A percentile compares a stretch with the other conserved stretches of the same genome.
These are phyloP conservation scores for Percopsis omiscomaycus DNA, from an alignment of 2,797 vertebrate species.

Conservation along the genomic window DNA sequence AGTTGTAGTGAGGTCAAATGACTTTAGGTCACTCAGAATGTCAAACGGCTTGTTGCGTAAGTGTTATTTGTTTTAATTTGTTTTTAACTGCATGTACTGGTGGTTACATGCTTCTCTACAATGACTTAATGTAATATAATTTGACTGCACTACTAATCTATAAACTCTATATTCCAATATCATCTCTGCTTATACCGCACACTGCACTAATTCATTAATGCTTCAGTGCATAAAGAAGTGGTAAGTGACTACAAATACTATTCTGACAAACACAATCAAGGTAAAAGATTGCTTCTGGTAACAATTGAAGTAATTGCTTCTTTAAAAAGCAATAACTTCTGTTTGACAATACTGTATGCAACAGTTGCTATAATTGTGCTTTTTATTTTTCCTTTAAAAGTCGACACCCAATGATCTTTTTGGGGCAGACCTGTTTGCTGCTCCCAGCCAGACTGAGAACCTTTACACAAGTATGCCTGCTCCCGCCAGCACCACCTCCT, in stretches of 20 bases:
- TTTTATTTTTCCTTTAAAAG: constrained; percentile 60
- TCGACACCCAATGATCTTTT: constrained; percentile 79
- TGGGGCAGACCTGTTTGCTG: constrained; percentile 80
- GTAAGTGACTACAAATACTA: constrained; percentile 62
- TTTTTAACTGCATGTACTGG: constrained; percentile 48
- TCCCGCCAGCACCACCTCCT: constrained; percentile 46
- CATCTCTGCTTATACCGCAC: constrained; percentile 42
- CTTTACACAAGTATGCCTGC: constrained; percentile 76
- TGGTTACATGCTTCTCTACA: constrained; percentile 44
- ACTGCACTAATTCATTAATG: constrained; percentile 75
- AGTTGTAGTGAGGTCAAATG: not conserved
- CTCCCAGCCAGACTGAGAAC: constrained; percentile 66
- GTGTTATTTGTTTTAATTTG: constrained; percentile 11
- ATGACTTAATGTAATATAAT: constrained; percentile 33
- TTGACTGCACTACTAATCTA: constrained; percentile 37
- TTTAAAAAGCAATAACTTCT: not conserved
- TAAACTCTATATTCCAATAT: constrained; percentile 30
- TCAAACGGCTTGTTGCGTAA: constrained; percentile 7
- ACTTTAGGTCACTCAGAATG: constrained; percentile 27
- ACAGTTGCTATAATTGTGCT: not conserved
- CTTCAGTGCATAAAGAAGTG: constrained; percentile 73
- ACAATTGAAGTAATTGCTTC: too few relatives aligned
- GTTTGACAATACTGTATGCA: not conserved
- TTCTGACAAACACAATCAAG: constrained; percentile 5
- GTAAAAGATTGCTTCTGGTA: not conserved